Conservation (phyloP, 2,113 vertebrate genomes). For the Jaculus jaculus region DNA sequence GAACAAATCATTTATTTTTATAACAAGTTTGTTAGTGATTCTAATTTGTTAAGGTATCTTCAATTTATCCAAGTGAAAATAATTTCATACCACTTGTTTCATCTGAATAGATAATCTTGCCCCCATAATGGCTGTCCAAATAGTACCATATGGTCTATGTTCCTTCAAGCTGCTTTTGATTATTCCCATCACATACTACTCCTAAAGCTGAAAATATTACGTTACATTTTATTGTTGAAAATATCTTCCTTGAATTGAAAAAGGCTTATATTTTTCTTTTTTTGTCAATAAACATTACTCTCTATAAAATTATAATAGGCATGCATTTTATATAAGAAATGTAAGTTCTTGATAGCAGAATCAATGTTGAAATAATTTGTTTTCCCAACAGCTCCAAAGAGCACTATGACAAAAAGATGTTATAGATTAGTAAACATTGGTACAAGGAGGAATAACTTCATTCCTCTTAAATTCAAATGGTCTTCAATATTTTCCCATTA, state of each 20-base stretch:
- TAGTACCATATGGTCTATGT: neutral
- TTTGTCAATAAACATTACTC: neutral
- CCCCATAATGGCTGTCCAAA: neutral
- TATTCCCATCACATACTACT: neutral
- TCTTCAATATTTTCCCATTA: neutral
- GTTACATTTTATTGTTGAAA: neutral
- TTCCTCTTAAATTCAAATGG: slow-evolving; percentile 31
- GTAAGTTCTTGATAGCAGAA: neutral
- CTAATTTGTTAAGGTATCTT: slow-evolving; percentile 7
- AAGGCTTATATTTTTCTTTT: neutral
- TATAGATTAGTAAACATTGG: too few relatives aligned
- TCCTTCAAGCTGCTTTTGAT: neutral
- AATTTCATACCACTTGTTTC: neutral
- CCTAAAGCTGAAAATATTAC: neutral
- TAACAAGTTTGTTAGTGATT: neutral
- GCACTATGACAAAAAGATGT: neutral
- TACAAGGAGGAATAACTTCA: neutral
- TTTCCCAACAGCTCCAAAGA: neutral
- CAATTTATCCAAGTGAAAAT: slow-evolving; percentile 15
- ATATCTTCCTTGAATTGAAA: neutral
- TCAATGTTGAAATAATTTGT: neutral
- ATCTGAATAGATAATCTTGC: neutral
- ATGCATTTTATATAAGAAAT: neutral
- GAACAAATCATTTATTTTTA: slow-evolving; percentile 3
- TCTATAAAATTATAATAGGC: neutral